Conservation (phyloP, 2,888 invertebrate species). For the Agelastica alni region DNA sequence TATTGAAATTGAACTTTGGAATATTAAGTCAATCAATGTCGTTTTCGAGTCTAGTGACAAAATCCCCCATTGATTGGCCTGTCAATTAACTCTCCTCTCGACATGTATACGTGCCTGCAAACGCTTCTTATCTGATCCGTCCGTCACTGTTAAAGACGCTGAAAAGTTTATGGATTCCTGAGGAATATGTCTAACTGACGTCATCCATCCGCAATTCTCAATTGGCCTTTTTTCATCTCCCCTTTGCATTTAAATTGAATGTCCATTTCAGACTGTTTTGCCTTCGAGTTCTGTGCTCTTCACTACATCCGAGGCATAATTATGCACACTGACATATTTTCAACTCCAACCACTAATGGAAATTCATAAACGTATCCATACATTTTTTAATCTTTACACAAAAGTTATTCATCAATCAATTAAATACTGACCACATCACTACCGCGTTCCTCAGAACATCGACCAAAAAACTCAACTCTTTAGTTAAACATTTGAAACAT, state of each 20-base stretch:
- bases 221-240: constrained; percentile 42
- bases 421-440: too few relatives aligned
- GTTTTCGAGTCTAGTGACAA: constrained; percentile 54
- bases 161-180: constrained; percentile 56
- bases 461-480: too few relatives aligned
- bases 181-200: constrained; percentile 53
- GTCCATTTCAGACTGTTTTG: constrained; percentile 30
- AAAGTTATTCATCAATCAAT: too few relatives aligned
- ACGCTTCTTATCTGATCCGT: constrained; percentile 58
- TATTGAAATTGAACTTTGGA: constrained; percentile 55
- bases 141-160: constrained; percentile 52
- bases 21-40: constrained; percentile 59
- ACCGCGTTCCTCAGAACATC: too few relatives aligned
- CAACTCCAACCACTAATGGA: constrained; percentile 12
- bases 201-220: constrained; percentile 53
- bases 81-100: constrained; percentile 57
- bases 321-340: constrained; percentile 21
- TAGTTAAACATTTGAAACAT: too few relatives aligned
- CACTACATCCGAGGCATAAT: constrained; percentile 12
- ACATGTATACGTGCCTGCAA: constrained; percentile 58
- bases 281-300: constrained; percentile 13
- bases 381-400: too few relatives aligned
- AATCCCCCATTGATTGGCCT: constrained; percentile 58
- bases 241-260: constrained; percentile 40
- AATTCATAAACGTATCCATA: constrained; percentile 20